phyloP scores from a whole-genome alignment of 2,888 invertebrate genomes.

The Orthosia gothica region DNA sequence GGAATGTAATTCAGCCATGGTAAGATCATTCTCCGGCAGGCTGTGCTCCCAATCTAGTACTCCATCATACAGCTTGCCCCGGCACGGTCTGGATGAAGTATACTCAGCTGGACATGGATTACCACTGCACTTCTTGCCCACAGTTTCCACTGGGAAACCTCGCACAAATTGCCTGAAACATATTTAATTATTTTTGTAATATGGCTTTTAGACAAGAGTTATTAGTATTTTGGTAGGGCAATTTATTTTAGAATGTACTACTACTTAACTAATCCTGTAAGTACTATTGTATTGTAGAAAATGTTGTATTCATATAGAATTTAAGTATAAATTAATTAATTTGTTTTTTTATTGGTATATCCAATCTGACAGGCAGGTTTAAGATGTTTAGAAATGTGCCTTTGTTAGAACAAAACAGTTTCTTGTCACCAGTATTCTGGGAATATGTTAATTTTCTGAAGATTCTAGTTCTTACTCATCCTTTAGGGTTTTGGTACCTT shows the following conservation, averaged over 20 bases:
- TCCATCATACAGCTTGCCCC: constrained; percentile 97
- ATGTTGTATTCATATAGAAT: not conserved
- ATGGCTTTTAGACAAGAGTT: not conserved
- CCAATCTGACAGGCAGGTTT: not conserved
- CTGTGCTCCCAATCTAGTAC: constrained; percentile 99
- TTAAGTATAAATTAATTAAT: not conserved
- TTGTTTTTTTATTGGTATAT: too few relatives aligned
- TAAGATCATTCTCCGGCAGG: constrained; percentile 96
- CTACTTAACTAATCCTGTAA: not conserved
- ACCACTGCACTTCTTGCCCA: constrained; percentile 94
- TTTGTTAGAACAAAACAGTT: not conserved
- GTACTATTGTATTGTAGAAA: not conserved
- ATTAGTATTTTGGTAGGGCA: not conserved
- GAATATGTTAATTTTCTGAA: not conserved
- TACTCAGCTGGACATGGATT: constrained; percentile 93
- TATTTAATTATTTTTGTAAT: not conserved
- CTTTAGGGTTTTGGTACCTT: too few relatives aligned
- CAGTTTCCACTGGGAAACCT: constrained; percentile 94
- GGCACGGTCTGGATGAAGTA: constrained; percentile 95
- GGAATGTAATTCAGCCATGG: constrained; percentile 96
- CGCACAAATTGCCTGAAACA: constrained; percentile 95
- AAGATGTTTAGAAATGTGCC: not conserved
- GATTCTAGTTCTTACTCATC: not conserved
- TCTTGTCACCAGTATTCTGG: not conserved
- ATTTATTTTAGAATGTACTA: not conserved